Conservation (phyloP, 1,140 invertebrate species). For the Bombus pyrosoma region DNA sequence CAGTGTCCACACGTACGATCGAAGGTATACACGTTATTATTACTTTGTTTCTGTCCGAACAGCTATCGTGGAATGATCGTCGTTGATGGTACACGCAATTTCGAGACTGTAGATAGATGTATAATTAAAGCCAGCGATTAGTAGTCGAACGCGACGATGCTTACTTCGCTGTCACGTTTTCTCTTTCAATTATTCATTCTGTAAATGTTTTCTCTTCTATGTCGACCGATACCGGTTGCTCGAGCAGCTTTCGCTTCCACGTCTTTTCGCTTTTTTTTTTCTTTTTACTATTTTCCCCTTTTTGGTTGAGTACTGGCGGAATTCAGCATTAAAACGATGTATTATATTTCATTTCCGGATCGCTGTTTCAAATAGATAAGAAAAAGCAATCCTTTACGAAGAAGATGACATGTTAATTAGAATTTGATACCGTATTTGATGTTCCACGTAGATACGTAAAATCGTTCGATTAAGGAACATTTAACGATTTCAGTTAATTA, state of each 20-base stretch:
- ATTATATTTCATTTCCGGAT: no score
- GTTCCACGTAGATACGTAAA: no score
- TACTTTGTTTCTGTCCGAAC: neutral
- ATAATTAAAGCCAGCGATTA: slow-evolving; percentile 18
- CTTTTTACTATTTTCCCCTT: neutral
- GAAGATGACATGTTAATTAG: no score
- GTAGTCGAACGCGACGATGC: neutral
- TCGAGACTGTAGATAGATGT: neutral
- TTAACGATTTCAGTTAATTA: neutral
- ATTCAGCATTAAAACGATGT: no score
- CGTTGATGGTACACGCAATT: slow-evolving; percentile 11
- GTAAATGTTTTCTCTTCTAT: neutral
- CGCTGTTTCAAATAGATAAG: no score
- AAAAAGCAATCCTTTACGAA: no score
- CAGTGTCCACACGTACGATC: neutral
- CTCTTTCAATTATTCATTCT: slow-evolving; percentile 22
- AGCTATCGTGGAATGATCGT: neutral
- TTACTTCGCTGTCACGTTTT: neutral
- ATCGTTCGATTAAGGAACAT: no score
- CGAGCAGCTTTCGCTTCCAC: neutral
- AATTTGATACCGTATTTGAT: no score
- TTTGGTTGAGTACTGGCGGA: neutral
- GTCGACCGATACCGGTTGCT: neutral
- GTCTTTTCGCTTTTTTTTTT: neutral
- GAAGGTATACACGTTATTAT: neutral